Percentiles rank a stretch among this genome's conserved stretches.
phyloP scores from a whole-genome alignment of 1,140 invertebrate genomes.

The Intoshia linei region DNA sequence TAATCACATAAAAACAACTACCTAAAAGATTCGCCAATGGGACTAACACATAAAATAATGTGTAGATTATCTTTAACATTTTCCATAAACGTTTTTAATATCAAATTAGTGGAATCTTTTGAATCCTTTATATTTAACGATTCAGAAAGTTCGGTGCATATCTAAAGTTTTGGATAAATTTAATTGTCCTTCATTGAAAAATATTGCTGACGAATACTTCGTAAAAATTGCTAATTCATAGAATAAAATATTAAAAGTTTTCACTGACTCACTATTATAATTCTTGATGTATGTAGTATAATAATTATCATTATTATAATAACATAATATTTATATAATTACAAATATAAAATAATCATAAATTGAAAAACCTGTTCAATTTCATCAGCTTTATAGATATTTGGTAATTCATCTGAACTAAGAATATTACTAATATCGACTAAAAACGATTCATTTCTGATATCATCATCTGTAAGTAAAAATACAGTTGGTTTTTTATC shows the following conservation, averaged over 20 bases:
- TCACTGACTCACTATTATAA: no score
- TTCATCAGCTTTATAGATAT: slow-evolving; percentile 21
- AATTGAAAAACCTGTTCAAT: slow-evolving; percentile 21
- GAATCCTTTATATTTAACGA: slow-evolving; percentile 32
- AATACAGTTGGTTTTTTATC: slow-evolving; percentile 39
- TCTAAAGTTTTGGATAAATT: no score
- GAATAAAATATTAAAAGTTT: no score
- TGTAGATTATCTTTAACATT: slow-evolving; percentile 40
- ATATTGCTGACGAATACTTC: no score
- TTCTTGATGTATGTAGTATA: no score
- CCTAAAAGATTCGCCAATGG: slow-evolving; percentile 36
- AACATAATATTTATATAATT: no score
- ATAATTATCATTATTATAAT: no score
- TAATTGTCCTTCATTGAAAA: no score
- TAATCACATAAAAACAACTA: slow-evolving; percentile 7
- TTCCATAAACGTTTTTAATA: slow-evolving; percentile 39
- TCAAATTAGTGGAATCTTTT: slow-evolving; percentile 28
- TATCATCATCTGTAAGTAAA: slow-evolving; percentile 41
- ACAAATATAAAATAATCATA: no score
- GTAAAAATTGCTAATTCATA: no score
- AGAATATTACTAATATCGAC: slow-evolving; percentile 24
- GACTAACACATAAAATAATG: slow-evolving; percentile 47
- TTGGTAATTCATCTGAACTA: slow-evolving; percentile 22
- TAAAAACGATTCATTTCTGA: slow-evolving; percentile 20
- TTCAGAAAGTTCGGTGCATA: slow-evolving; percentile 33